Percentiles rank a stretch among this genome's conserved stretches.
Evolutionary conservation across 2,113 vertebrate genomes (phyloP).

Genomic region (Rhynchopsitta pachyrhyncha): DNA sequence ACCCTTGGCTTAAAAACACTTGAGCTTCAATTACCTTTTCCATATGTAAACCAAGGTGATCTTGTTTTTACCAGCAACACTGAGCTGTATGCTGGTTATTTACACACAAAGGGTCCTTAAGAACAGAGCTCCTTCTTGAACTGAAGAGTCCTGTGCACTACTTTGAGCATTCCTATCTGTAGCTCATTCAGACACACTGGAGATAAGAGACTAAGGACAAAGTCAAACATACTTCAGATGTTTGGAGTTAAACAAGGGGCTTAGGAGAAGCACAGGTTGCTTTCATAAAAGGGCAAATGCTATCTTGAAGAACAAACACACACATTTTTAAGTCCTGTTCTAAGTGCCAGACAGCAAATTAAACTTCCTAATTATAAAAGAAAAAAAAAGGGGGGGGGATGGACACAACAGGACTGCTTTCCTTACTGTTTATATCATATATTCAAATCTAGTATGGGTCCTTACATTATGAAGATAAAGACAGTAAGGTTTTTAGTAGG

Average conservation of each 20-base stretch:
- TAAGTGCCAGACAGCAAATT: constrained; percentile 22
- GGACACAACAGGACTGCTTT: neutral
- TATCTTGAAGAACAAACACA: constrained; percentile 19
- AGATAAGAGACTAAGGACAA: constrained; percentile 1
- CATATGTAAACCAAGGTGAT: neutral
- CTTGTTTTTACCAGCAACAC: neutral
- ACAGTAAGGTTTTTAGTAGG: neutral
- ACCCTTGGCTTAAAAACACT: neutral
- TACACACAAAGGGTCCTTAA: neutral
- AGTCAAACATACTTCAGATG: constrained; percentile 55
- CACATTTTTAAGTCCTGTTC: constrained; percentile 12
- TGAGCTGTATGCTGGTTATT: neutral
- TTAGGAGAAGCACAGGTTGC: neutral
- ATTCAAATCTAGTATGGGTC: neutral
- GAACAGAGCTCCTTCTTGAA: neutral
- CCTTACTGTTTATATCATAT: neutral
- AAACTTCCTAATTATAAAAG: constrained; percentile 6
- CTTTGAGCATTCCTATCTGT: neutral
- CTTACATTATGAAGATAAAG: neutral
- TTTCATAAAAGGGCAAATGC: constrained; percentile 45
- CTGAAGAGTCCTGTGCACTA: neutral
- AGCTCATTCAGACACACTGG: neutral
- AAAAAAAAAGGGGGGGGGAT: neutral
- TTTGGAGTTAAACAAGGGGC: neutral
- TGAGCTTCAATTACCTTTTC: neutral